Evolutionary conservation across 2,113 vertebrate genomes (phyloP).

Genomic region (Trochalopteron elliotii): DNA sequence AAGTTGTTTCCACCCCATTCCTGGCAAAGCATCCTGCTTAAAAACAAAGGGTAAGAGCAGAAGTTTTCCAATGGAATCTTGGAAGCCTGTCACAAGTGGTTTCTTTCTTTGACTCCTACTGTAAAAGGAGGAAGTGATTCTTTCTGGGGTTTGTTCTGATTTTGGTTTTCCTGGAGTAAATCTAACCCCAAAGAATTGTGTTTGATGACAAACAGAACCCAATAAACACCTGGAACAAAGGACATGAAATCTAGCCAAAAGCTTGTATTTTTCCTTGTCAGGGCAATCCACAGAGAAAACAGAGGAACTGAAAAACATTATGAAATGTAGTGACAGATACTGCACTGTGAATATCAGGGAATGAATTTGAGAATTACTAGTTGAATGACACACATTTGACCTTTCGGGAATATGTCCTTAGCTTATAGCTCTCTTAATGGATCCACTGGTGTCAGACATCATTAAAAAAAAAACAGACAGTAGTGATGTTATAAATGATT

Average conservation of each 20-base stretch:
- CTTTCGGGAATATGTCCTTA: background rate
- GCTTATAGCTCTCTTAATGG: background rate
- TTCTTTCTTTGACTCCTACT: background rate
- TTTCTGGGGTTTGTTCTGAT: background rate
- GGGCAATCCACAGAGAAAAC: background rate
- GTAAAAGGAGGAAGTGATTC: background rate
- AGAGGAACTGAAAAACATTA: background rate
- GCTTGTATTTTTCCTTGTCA: background rate
- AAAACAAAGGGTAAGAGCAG: background rate
- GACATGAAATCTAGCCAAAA: background rate
- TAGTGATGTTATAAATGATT: too few species aligned
- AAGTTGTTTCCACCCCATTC: background rate
- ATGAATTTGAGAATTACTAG: background rate
- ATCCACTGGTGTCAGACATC: background rate
- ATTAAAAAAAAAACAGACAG: background rate
- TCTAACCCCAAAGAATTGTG: fast-evolving
- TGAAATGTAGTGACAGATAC: background rate
- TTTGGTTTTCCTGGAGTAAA: background rate
- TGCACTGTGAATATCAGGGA: background rate
- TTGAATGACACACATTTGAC: background rate
- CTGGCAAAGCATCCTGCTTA: background rate
- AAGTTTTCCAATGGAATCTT: background rate
- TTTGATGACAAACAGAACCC: background rate
- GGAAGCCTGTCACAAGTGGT: too few species aligned
- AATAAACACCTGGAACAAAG: background rate